A percentile compares a stretch with the other conserved stretches of the same genome.
phyloP scores from a whole-genome alignment of 2,888 invertebrate species.

The Xylota sylvarum region DNA sequence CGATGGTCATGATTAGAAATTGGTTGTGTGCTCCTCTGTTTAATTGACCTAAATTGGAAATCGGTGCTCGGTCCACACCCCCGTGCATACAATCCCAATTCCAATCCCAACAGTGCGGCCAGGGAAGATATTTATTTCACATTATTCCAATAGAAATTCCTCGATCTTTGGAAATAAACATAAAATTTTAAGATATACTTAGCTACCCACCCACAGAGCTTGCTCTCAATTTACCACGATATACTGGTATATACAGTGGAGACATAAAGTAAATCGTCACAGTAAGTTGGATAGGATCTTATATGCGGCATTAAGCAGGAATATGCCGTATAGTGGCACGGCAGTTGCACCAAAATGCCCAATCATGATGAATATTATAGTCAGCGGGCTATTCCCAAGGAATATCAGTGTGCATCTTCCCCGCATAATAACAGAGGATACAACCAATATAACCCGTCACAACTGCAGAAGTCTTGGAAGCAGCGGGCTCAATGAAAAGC shows the following conservation, averaged over 20 bases:
- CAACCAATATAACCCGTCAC: no score
- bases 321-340: no score
- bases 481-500: no score
- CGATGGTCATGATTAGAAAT: constrained; percentile 66
- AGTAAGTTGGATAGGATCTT: no score
- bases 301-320: no score
- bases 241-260: constrained; percentile 27
- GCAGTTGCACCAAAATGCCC: no score
- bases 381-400: no score
- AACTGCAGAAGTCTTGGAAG: no score
- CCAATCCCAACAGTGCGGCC: no score
- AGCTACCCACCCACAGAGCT: constrained; percentile 62
- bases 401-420: no score
- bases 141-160: constrained; percentile 39
- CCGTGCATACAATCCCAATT: not conserved
- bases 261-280: constrained; percentile 9
- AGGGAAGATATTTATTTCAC: constrained; percentile 32
- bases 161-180: constrained; percentile 52
- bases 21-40: constrained; percentile 68
- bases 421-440: no score
- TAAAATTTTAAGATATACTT: constrained; percentile 61
- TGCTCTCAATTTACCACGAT: constrained; percentile 44
- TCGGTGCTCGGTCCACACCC: constrained; percentile 27
- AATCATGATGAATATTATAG: no score
- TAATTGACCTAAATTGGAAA: constrained; percentile 76